phyloP scores from a whole-genome alignment of 1,140 invertebrate species.

The Panulirus ornatus region DNA sequence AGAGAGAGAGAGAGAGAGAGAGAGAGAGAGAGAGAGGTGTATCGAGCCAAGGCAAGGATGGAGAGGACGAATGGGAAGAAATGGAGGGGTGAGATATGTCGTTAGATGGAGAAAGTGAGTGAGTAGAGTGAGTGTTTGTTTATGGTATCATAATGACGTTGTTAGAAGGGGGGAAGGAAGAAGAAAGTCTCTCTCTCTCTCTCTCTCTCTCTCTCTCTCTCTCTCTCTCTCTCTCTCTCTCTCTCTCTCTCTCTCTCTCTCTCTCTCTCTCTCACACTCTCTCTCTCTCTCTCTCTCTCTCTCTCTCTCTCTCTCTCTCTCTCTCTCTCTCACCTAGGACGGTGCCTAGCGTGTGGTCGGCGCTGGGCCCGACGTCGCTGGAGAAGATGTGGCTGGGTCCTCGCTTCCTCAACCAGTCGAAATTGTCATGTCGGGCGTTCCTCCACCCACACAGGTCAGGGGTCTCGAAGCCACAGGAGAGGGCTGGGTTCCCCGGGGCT shows the following conservation, averaged over 20 bases:
- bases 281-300: conserved; percentile 3
- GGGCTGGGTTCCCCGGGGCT: neutral
- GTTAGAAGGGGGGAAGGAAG: too few relatives aligned
- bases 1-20: neutral
- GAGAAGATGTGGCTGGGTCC: neutral
- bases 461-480: conserved; percentile 17
- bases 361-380: neutral
- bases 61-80: neutral
- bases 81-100: too few relatives aligned
- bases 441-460: conserved; percentile 2
- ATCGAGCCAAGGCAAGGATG: too few relatives aligned
- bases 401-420: conserved; percentile 19
- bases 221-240: neutral
- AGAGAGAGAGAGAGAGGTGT: neutral
- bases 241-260: neutral
- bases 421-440: neutral
- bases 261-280: neutral
- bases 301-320: neutral
- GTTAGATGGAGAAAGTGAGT: too few relatives aligned
- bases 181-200: neutral
- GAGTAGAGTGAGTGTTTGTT: too few relatives aligned
- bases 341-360: conserved; percentile 23
- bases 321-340: neutral
- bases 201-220: too few relatives aligned
- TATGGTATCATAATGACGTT: too few relatives aligned